These are phyloP conservation scores for Isurus oxyrinchus DNA, from an alignment of 2,113 vertebrate species.

Conservation along the genomic window DNA sequence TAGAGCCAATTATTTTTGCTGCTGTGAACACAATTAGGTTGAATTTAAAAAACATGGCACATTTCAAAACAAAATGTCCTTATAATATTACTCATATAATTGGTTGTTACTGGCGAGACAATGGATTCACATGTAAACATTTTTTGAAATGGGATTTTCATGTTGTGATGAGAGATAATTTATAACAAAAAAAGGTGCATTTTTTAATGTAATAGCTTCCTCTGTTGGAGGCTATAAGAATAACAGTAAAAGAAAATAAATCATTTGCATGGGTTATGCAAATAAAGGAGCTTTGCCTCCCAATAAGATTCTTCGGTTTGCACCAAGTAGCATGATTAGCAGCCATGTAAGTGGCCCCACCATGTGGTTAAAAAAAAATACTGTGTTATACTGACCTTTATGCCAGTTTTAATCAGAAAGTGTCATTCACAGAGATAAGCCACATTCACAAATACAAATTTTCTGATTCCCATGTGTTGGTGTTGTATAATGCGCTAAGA, in stretches of 20 bases:
- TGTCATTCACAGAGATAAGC: background rate
- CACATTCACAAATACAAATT: background rate
- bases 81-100: background rate
- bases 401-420: background rate
- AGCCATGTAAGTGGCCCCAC: background rate
- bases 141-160: background rate
- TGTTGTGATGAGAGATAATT: background rate
- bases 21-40: background rate
- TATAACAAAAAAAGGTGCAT: background rate
- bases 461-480: background rate
- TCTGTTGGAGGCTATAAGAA: background rate
- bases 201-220: conserved; percentile 23
- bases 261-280: background rate
- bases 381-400: background rate
- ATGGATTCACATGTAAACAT: background rate
- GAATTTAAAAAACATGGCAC: background rate
- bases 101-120: background rate
- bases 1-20: background rate
- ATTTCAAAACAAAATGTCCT: conserved; percentile 13
- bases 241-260: background rate
- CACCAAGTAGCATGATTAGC: background rate
- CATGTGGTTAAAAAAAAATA: background rate
- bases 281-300: background rate
- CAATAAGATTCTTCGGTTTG: background rate
- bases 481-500: too few species aligned